Conservation (phyloP, 2,797 vertebrate species). For the Remorina albescens region DNA sequence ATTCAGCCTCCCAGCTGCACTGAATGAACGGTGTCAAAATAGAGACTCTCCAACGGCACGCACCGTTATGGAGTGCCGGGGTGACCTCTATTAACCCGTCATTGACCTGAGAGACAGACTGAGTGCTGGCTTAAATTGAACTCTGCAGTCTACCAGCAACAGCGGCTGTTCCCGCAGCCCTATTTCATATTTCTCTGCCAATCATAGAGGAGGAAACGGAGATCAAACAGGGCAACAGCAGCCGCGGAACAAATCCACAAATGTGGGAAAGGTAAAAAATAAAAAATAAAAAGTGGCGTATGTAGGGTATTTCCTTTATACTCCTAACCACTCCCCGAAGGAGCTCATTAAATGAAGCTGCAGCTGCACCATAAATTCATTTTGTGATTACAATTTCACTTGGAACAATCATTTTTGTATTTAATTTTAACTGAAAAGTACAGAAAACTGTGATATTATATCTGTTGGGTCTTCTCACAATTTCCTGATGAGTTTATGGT, state of each 20-base stretch:
- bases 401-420: too few relatives aligned
- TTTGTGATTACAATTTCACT: too few relatives aligned
- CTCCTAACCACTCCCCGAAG: neutral
- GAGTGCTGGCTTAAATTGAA: conserved; percentile 19
- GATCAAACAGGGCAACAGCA: conserved; percentile 4
- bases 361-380: neutral
- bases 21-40: conserved; percentile 31
- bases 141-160: conserved; percentile 22
- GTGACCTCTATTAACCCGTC: conserved; percentile 60
- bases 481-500: too few relatives aligned
- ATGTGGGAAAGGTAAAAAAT: neutral
- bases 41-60: conserved; percentile 19
- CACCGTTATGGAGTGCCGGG: conserved; percentile 3
- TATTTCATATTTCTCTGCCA: conserved; percentile 16
- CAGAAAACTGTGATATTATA: too few relatives aligned
- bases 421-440: too few relatives aligned
- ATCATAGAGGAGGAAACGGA: conserved; percentile 5
- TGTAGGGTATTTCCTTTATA: neutral
- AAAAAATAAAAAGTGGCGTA: neutral
- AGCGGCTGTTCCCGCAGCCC: conserved; percentile 20
- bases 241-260: neutral
- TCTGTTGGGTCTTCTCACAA: too few relatives aligned
- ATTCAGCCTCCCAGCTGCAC: conserved; percentile 31
- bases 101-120: conserved; percentile 52
- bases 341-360: neutral